Evolutionary conservation across 1,140 invertebrate species (phyloP), one percentile per base, ranked within the genome.

Genomic region (Yoshiicerus persimilis): DNA sequence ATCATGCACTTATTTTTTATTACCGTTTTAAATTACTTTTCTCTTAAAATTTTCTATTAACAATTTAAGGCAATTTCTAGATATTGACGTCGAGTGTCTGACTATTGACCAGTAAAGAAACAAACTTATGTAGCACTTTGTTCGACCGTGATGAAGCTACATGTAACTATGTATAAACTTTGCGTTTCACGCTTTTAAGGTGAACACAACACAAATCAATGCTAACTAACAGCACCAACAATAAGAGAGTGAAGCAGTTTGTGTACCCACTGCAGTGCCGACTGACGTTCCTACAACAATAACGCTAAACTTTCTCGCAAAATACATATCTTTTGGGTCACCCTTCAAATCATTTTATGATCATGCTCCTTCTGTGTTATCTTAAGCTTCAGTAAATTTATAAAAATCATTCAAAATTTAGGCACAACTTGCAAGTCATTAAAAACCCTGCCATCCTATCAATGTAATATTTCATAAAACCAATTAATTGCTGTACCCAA

Each of bases 291-390:
- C 10, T 32, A 70, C 66, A 30, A 30, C 66, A 70, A 30, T 32
- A 38, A 80, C 75, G 30, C 32, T 80, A 36, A 80, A 80, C 75
- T 80, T 80, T 80, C 75, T 80, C 75, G 32, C 32, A 80, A 80
- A 77, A 77, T 77, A 77, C 30, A 34, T 70, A 70, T 70, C 66
- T 70, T 30, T 70, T 70, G 66, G 32, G 75, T 80, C 75, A 80
- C 75, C 75, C 75, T 80, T 80, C 75, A 80, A 34, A 30, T 80
- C 30, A 80, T 80, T 80, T 80, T 36, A 80, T n/a, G 75, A 80
- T 80, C 30, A 36, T 36, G 20, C 32, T 80, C 36, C 30, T 80
- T 34, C 32, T 70, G 23, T 70, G 66, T 70, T 30, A 30, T 70
- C 25, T 70, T 70, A 70, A 80, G 32, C 75, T 34, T 80, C 20